Evolutionary conservation across 1,140 invertebrate genomes (phyloP).

Genomic region (Drosophila serrata): DNA sequence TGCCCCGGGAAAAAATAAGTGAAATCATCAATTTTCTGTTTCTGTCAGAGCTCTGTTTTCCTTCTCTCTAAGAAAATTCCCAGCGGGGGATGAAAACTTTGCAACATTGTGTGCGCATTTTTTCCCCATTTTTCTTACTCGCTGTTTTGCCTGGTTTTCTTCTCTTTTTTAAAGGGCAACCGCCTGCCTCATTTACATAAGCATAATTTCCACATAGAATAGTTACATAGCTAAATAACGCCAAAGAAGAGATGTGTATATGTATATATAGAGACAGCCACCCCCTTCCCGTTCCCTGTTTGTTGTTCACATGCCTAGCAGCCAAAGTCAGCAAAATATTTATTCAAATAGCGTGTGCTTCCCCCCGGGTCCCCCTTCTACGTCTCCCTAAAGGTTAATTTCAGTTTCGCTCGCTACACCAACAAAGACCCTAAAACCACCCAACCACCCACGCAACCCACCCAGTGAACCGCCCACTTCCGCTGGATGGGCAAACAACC

Average conservation of each 20-base stretch:
- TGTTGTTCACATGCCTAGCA: conserved; percentile 40
- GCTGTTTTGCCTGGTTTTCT: conserved; percentile 12
- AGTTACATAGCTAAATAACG: conserved; percentile 72
- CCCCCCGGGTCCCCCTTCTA: conserved; percentile 6
- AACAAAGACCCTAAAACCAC: conserved; percentile 17
- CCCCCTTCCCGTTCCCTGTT: conserved; percentile 18
- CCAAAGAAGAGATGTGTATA: conserved; percentile 7
- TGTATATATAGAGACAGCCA: conserved; percentile 23
- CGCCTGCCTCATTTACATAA: conserved; percentile 75
- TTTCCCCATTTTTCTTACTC: conserved; percentile 23
- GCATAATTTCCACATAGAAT: conserved; percentile 84
- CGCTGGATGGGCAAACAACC: conserved; percentile 64
- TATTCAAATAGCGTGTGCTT: conserved; percentile 78
- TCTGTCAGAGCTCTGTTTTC: conserved; percentile 21
- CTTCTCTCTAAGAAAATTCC: conserved; percentile 24
- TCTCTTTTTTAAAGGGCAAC: conserved; percentile 47
- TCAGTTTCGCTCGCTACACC: conserved; percentile 73
- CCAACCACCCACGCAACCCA: conserved; percentile 7
- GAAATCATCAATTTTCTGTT: conserved; percentile 77
- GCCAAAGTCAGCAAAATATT: conserved; percentile 82
- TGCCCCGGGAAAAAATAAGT: conserved; percentile 63
- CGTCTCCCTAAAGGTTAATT: conserved; percentile 77
- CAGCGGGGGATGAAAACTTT: conserved; percentile 73
- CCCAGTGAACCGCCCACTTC: conserved; percentile 47
- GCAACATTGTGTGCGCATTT: conserved; percentile 52